A percentile compares a stretch with the other conserved stretches of the same genome.
Evolutionary conservation across 1,140 invertebrate species (phyloP).

Genomic region (Goniozus legneri): DNA sequence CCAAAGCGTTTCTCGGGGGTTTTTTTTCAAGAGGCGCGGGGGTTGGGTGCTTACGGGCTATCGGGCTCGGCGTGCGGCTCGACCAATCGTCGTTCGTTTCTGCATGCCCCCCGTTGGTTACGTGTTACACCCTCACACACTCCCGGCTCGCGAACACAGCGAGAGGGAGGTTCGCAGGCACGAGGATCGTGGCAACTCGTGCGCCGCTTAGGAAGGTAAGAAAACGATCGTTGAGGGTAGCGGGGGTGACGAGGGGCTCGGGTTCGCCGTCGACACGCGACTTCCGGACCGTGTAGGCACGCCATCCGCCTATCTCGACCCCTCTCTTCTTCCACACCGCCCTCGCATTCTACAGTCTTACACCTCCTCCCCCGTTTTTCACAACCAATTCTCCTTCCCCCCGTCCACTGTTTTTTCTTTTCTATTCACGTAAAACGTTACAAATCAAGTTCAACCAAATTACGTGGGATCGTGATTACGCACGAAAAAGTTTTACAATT

Average conservation of each 20-base stretch:
- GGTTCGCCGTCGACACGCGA: constrained; percentile 49
- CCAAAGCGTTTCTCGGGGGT: too few species aligned
- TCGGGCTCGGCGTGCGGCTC: constrained; percentile 34
- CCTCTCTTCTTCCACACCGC: constrained; percentile 9
- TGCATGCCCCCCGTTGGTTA: constrained; percentile 34
- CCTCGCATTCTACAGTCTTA: neutral
- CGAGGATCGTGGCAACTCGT: constrained; percentile 10
- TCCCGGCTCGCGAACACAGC: too few species aligned
- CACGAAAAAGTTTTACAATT: too few species aligned
- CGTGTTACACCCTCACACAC: too few species aligned
- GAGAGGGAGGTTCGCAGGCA: too few species aligned
- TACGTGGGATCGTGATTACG: too few species aligned
- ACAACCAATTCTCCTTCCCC: neutral
- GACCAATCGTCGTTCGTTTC: constrained; percentile 42
- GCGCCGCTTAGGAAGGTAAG: constrained; percentile 15
- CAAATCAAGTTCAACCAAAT: too few species aligned
- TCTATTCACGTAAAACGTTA: neutral
- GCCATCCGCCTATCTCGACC: constrained; percentile 30
- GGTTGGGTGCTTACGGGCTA: constrained; percentile 15
- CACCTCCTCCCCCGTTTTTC: neutral
- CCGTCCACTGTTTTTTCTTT: neutral
- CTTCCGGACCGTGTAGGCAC: constrained; percentile 45
- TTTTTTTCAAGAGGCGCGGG: too few species aligned
- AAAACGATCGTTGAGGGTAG: constrained; percentile 15
- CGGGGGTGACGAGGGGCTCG: constrained; percentile 22